Evolutionary conservation across 2,113 vertebrate genomes (phyloP).

Genomic region (Uropsilus gracilis): DNA sequence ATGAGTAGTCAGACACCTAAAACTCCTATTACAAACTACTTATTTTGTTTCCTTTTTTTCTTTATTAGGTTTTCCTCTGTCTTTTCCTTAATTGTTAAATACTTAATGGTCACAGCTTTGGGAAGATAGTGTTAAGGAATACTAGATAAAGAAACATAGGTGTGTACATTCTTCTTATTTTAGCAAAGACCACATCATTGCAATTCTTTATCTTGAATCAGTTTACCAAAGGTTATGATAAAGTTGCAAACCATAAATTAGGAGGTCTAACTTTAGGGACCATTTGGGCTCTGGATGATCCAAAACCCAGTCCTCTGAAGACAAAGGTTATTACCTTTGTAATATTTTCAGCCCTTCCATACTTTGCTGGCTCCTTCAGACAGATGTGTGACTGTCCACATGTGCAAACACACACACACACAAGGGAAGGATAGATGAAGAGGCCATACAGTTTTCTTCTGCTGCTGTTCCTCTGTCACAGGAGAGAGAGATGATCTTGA

Average conservation of each 20-base stretch:
- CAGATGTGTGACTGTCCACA: no score
- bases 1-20: no score
- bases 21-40: no score
- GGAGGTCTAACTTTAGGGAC: background rate
- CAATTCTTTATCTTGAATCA: background rate
- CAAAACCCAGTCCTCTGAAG: background rate
- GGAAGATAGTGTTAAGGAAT: background rate
- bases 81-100: background rate
- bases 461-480: background rate
- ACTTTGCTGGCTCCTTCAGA: accelerated
- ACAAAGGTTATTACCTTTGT: no score
- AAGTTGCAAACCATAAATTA: background rate
- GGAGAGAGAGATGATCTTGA: background rate
- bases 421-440: accelerated
- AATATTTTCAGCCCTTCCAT: background rate
- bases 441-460: background rate
- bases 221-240: background rate
- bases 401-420: no score
- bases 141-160: background rate
- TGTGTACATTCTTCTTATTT: background rate
- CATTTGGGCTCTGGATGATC: background rate
- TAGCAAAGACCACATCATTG: background rate
- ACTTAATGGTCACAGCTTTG: background rate
- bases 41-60: background rate
- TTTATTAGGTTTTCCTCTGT: background rate